Evolutionary conservation across 2,888 invertebrate genomes (phyloP).

Genomic region (Volucella inanis): DNA sequence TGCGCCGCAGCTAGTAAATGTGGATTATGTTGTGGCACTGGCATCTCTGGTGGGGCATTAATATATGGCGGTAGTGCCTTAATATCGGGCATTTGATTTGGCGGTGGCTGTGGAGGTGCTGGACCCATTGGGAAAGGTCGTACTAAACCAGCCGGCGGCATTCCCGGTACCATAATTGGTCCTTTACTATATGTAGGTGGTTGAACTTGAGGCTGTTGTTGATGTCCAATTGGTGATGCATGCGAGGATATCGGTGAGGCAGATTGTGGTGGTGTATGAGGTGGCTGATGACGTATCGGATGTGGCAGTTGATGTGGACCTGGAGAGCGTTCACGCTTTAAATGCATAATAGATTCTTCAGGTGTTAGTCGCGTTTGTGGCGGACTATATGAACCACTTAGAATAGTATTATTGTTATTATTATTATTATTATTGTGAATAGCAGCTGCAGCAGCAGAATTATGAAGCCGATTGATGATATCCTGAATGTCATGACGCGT

Average conservation of each 20-base stretch:
- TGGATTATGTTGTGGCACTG: slow-evolving; percentile 84
- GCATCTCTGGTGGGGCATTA: slow-evolving; percentile 82
- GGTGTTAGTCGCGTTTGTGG: slow-evolving; percentile 78
- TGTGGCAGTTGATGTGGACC: slow-evolving; percentile 80
- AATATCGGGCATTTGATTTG: slow-evolving; percentile 81
- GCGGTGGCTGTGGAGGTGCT: slow-evolving; percentile 76
- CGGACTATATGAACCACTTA: slow-evolving; percentile 78
- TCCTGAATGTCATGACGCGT: slow-evolving; percentile 80
- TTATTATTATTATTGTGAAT: slow-evolving; percentile 65
- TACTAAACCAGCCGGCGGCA: slow-evolving; percentile 81
- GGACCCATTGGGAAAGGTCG: slow-evolving; percentile 82
- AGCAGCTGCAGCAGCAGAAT: slow-evolving; percentile 80
- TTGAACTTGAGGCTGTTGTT: slow-evolving; percentile 37
- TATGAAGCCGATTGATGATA: slow-evolving; percentile 80
- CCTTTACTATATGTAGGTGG: slow-evolving; percentile 68
- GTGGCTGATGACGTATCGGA: slow-evolving; percentile 81
- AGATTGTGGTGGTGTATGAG: slow-evolving; percentile 81
- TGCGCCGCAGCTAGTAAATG: slow-evolving; percentile 88
- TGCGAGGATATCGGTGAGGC: slow-evolving; percentile 81
- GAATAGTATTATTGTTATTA: slow-evolving; percentile 64
- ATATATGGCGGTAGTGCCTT: slow-evolving; percentile 83
- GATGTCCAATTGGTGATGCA: slow-evolving; percentile 78
- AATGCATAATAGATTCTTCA: slow-evolving; percentile 67
- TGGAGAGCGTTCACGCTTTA: slow-evolving; percentile 82
- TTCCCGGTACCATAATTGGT: slow-evolving; percentile 80